Base-by-base conservation (phyloP, 2,888 invertebrate species). In the Cerastis rubricosa region DNA sequence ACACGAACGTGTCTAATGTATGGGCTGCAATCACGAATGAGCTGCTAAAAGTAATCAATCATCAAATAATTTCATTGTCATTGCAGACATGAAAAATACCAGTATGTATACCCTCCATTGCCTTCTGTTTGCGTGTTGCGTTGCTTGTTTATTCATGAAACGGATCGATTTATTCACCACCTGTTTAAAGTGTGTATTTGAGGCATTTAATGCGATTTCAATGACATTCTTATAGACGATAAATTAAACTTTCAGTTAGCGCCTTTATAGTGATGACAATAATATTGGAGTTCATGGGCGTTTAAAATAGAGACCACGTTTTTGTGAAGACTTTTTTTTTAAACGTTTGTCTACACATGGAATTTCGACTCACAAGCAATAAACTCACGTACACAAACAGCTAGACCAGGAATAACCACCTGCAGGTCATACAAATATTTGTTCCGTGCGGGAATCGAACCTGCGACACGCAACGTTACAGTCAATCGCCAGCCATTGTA, bases 141-240 rank as follows among this genome's bases (percentile, higher is more conserved):
- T 45, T 54, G 59, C 77, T 81, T 71, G 22, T 43, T 64, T 74
- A 75, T 74, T 66, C 66, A 83, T 70, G 71, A 67, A 63, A 67
- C 25, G 1, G 7, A 59, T 70, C 25, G 12, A 83, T 76, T 73
- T 83, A 63, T 70, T 64, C 49, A 35, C 4, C 49, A 69, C 22
- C 57, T 66, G 66, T 67, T 66, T 70, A 35, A 40, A 61, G 64
- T 4, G 19, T 8, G 11, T 59, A 72, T 71, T 57, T 69, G 17
- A 49, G 29, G 47, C 45, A 66, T 14, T 61, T 70, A 29, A 66
- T 72, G 47, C 17, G 43, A 25, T 70, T 67, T 73, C 25, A 35
- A 65, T 68, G 14, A 69, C 29, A 25, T 79, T 71, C 54, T 49
- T 45, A 9, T 14, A 47, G 4, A 11, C 35, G 14, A 77, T 77